Conservation (phyloP, 2,888 invertebrate genomes). For the Tupiocoris notatus region DNA sequence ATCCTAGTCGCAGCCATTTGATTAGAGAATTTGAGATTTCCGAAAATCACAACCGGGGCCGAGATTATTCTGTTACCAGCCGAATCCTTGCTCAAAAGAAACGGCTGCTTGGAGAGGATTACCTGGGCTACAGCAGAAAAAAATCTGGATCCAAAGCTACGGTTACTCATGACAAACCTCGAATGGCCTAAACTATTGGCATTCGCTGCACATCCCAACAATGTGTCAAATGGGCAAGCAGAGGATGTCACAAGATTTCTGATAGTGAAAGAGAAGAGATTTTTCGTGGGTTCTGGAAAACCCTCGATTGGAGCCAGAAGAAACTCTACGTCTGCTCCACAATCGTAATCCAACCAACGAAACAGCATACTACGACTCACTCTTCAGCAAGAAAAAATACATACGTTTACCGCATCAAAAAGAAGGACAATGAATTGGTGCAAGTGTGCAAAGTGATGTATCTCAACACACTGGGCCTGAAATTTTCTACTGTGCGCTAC, state of each 20-base stretch:
- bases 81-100: neutral
- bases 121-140: neutral
- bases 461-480: conserved; percentile 1
- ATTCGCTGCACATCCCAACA: neutral
- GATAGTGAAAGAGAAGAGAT: neutral
- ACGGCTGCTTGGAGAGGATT: neutral
- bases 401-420: neutral
- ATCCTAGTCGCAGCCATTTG: neutral
- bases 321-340: neutral
- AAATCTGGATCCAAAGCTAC: neutral
- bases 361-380: neutral
- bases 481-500: neutral
- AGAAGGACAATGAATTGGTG: neutral
- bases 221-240: neutral
- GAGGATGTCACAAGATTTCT: neutral
- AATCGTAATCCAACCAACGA: neutral
- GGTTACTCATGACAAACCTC: neutral
- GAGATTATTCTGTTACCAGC: neutral
- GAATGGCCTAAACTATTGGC: neutral
- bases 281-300: conserved; percentile 1
- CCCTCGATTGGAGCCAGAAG: neutral
- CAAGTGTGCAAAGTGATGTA: conserved; percentile 1
- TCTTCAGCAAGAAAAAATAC: neutral
- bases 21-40: neutral
- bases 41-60: neutral